Percentiles rank a stretch among this genome's conserved stretches.
Conservation (phyloP, 2,797 vertebrate genomes). For the Artibeus jamaicensis region DNA sequence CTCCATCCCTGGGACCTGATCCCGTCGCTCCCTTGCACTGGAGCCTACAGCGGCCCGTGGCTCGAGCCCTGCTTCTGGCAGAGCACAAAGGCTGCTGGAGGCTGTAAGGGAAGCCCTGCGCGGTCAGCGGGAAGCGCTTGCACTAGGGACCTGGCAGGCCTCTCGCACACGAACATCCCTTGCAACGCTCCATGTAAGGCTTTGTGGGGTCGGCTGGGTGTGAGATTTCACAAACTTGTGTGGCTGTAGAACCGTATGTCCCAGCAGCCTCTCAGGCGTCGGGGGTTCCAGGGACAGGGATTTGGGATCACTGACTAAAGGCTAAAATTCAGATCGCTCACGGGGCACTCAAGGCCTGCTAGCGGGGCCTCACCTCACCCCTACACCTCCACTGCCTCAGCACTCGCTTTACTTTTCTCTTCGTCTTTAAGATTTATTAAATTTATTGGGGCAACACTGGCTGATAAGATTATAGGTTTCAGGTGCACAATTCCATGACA, state of each 20-base stretch:
- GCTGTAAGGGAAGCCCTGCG: background rate
- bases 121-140: background rate
- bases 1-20: background rate
- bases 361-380: fast-evolving
- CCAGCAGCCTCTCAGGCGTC: background rate
- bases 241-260: background rate
- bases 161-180: background rate
- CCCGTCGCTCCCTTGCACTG: background rate
- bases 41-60: background rate
- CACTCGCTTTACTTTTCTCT: background rate
- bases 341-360: background rate
- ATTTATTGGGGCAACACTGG: background rate
- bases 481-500: background rate
- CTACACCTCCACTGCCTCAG: background rate
- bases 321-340: background rate
- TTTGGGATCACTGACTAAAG: background rate
- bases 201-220: no score
- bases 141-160: background rate
- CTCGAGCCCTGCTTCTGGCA: background rate
- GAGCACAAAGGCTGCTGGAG: background rate
- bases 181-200: background rate
- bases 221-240: background rate
- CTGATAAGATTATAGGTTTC: background rate
- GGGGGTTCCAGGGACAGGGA: background rate
- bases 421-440: background rate